Percentiles rank a stretch among this genome's conserved stretches.
Evolutionary conservation across 2,113 vertebrate genomes (phyloP).

Genomic region (Addax nasomaculatus): DNA sequence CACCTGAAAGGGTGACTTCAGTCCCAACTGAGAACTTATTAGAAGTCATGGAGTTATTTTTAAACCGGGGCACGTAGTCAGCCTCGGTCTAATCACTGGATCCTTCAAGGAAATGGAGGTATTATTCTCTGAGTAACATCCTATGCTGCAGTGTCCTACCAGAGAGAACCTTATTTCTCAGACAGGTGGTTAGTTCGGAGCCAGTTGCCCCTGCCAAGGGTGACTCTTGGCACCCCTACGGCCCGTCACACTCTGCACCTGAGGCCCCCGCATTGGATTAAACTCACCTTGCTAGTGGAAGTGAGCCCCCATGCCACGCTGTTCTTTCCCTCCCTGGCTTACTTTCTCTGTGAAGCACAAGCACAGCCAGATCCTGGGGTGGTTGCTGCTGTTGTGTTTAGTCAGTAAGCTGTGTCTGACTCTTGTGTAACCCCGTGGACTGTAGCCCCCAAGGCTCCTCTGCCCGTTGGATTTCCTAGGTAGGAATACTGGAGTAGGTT

Average conservation of each 20-base stretch:
- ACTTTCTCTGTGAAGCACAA: neutral
- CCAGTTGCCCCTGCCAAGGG: neutral
- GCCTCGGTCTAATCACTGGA: neutral
- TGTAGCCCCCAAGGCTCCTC: neutral
- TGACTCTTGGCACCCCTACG: neutral
- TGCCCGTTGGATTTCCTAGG: neutral
- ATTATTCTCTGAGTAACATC: neutral
- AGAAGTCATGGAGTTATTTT: constrained; percentile 23
- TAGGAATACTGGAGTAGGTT: neutral
- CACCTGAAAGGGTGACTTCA: constrained; percentile 57
- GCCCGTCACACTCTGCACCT: neutral
- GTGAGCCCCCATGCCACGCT: neutral
- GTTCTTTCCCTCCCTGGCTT: neutral
- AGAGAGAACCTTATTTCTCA: neutral
- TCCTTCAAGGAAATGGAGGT: constrained; percentile 20
- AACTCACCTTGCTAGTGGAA: neutral
- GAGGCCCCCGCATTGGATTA: neutral
- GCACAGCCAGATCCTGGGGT: neutral
- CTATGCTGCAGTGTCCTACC: neutral
- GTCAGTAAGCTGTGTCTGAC: neutral
- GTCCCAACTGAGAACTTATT: neutral
- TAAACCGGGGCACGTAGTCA: neutral
- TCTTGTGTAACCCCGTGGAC: neutral
- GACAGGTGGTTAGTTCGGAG: neutral
- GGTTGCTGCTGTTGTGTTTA: neutral